These are phyloP conservation scores for Habropoda laboriosa DNA, from an alignment of 1,140 invertebrate species.

Conservation along the genomic window DNA sequence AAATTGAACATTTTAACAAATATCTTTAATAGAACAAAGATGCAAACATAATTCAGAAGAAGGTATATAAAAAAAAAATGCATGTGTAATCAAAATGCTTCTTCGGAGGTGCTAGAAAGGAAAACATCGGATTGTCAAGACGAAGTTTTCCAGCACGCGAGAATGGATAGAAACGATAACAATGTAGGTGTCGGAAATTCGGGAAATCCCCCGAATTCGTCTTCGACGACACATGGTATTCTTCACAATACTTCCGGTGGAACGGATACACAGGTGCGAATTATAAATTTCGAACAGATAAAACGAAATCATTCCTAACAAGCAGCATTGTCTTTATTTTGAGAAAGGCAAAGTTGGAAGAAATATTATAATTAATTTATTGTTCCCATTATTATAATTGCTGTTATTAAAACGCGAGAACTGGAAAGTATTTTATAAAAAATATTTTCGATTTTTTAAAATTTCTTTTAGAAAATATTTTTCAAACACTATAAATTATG, in stretches of 20 bases:
- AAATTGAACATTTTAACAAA: background rate
- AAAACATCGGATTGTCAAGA: background rate
- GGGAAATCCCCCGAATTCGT: constrained; percentile 70
- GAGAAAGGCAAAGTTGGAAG: background rate
- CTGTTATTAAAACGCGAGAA: background rate
- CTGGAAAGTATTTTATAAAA: background rate
- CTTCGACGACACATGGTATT: constrained; percentile 65
- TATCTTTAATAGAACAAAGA: background rate
- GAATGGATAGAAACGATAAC: constrained; percentile 74
- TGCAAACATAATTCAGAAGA: background rate
- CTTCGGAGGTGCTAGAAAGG: background rate
- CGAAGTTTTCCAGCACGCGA: constrained; percentile 30
- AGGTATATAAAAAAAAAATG: background rate
- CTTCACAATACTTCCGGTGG: constrained; percentile 68
- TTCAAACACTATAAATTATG: too few relatives aligned
- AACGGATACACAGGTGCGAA: constrained; percentile 71
- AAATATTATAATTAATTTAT: background rate
- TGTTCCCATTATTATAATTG: background rate
- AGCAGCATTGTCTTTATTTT: background rate
- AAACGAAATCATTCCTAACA: background rate
- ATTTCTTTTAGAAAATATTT: background rate
- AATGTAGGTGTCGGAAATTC: constrained; percentile 65
- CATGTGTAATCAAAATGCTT: constrained; percentile 1
- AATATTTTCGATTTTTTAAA: background rate
- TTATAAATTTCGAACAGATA: background rate